These are phyloP conservation scores for Hypothenemus hampei DNA, from an alignment of 1,140 invertebrate species.

Conservation along the genomic window DNA sequence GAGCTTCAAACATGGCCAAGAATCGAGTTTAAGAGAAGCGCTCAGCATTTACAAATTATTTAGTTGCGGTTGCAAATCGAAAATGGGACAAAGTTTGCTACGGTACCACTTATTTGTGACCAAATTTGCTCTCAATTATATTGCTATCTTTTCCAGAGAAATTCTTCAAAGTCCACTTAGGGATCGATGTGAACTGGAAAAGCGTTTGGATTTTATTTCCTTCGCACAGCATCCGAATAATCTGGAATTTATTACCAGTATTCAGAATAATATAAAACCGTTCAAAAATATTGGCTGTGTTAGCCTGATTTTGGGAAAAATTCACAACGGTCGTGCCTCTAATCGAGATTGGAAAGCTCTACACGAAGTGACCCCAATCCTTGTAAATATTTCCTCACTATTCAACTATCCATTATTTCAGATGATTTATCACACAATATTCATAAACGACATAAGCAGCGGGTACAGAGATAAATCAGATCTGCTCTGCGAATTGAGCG, in stretches of 20 bases:
- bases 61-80: conserved; percentile 61
- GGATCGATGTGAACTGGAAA: conserved; percentile 50
- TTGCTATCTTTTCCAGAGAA: conserved; percentile 40
- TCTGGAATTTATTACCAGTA: conserved; percentile 51
- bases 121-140: conserved; percentile 14
- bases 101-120: too few species aligned
- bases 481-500: conserved; percentile 33
- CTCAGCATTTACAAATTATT: conserved; percentile 69
- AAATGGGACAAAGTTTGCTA: conserved; percentile 51
- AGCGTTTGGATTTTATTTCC: conserved; percentile 57
- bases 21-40: conserved; percentile 58
- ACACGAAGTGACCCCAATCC: conserved; percentile 49
- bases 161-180: too few species aligned
- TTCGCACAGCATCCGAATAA: conserved; percentile 56
- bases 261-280: conserved; percentile 54
- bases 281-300: conserved; percentile 9
- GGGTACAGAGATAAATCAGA: conserved; percentile 28
- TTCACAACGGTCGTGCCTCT: conserved; percentile 57
- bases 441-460: conserved; percentile 35
- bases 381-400: conserved; percentile 14
- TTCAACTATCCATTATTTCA: conserved; percentile 22
- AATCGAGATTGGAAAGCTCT: conserved; percentile 62
- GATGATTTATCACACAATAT: conserved; percentile 40
- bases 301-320: conserved; percentile 50
- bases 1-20: conserved; percentile 61